A percentile compares a stretch with the other conserved stretches of the same genome.
Conservation (phyloP, 2,797 vertebrate species). For the Myotis vivesi region DNA sequence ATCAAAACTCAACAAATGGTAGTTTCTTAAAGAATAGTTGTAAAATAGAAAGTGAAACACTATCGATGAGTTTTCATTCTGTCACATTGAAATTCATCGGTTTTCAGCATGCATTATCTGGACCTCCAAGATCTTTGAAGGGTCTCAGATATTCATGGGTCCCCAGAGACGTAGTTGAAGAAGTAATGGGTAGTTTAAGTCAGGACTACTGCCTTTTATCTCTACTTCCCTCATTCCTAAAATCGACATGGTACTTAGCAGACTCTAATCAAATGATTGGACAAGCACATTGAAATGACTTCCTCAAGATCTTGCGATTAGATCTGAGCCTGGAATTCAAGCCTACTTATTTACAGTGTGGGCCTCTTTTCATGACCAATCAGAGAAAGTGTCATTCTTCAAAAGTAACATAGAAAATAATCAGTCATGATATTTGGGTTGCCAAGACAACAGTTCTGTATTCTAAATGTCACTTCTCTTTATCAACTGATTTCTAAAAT, state of each 20-base stretch:
- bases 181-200: neutral
- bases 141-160: neutral
- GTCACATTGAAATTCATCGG: neutral
- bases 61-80: neutral
- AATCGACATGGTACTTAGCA: neutral
- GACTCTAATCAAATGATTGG: neutral
- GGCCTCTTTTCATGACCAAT: neutral
- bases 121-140: neutral
- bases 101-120: neutral
- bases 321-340: neutral
- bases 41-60: neutral
- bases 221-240: neutral
- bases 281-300: neutral
- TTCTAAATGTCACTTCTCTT: slow-evolving; percentile 18
- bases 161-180: neutral
- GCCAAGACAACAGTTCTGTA: neutral
- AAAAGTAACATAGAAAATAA: neutral
- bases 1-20: neutral
- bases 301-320: neutral
- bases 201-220: neutral
- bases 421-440: neutral
- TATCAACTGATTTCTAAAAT: neutral
- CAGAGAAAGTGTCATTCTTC: neutral
- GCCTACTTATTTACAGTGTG: neutral
- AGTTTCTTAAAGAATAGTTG: neutral